These are phyloP conservation scores for Archocentrus centrarchus DNA, from an alignment of 2,113 vertebrate genomes.

Conservation along the genomic window DNA sequence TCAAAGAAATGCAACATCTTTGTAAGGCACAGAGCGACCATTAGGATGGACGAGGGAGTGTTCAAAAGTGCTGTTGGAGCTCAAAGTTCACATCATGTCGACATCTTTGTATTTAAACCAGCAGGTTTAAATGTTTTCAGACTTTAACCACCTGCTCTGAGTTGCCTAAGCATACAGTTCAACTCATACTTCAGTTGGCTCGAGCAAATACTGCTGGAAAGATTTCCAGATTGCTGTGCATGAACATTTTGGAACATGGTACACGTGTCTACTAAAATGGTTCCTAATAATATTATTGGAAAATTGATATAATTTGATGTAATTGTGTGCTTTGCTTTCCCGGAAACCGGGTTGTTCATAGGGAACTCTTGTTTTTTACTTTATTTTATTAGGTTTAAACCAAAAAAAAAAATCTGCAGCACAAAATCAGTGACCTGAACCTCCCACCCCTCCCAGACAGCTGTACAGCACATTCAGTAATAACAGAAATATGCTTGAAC, in stretches of 20 bases:
- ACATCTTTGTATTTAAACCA: constrained; percentile 1
- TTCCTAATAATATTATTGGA: constrained; percentile 2
- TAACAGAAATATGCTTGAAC: neutral
- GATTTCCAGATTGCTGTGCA: constrained; percentile 6
- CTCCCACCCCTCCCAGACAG: neutral
- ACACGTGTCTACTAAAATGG: neutral
- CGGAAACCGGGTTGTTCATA: neutral
- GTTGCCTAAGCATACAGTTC: neutral
- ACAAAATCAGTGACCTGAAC: neutral
- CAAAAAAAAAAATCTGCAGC: neutral
- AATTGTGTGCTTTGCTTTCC: neutral
- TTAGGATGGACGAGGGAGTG: neutral
- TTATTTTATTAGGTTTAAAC: neutral
- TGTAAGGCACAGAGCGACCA: neutral
- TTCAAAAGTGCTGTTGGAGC: neutral
- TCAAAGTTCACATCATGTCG: neutral
- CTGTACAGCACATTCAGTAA: neutral
- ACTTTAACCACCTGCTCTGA: neutral
- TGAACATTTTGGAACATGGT: neutral
- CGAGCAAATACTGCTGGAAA: neutral
- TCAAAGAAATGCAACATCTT: neutral
- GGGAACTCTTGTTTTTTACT: neutral
- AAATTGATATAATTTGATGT: constrained; percentile 5
- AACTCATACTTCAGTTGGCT: neutral
- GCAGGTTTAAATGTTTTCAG: neutral